Percentiles rank a stretch among this genome's conserved stretches.
Conservation (phyloP, 2,797 vertebrate species). For the Thunnus albacares region DNA sequence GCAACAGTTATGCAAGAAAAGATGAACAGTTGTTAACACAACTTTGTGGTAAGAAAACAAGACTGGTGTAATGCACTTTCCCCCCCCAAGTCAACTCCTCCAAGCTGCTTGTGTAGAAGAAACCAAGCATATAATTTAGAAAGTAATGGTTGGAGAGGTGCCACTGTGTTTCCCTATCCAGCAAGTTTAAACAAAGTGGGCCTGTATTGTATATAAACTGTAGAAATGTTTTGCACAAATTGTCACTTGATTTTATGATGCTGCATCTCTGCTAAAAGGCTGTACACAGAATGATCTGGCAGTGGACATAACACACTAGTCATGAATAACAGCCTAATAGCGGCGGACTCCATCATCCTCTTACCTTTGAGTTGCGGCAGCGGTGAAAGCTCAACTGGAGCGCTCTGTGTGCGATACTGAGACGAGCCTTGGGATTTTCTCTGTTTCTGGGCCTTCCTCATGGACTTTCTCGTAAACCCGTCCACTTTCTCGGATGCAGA, state of each 20-base stretch:
- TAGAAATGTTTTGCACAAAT: background rate
- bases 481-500: slow-evolving; percentile 99
- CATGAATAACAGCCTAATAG: slow-evolving; percentile 50
- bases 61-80: slow-evolving; percentile 11
- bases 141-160: background rate
- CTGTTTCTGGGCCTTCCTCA: slow-evolving; percentile 97
- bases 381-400: slow-evolving; percentile 91
- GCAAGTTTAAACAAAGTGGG: background rate
- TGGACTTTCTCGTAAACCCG: slow-evolving; percentile 97
- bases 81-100: slow-evolving; percentile 1
- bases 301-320: slow-evolving; percentile 17
- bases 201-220: too few relatives aligned
- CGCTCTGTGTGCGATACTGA: slow-evolving; percentile 93
- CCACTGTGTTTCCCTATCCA: background rate
- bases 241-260: background rate
- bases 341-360: slow-evolving; percentile 70
- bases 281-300: background rate
- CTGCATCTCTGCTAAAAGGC: background rate
- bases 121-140: background rate
- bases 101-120: background rate
- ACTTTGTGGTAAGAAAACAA: background rate
- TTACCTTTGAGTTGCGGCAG: slow-evolving; percentile 96
- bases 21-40: slow-evolving; percentile 1
- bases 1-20: background rate
- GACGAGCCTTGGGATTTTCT: slow-evolving; percentile 95